phyloP scores from a whole-genome alignment of 2,888 invertebrate species.

The Melanostoma mellinum region DNA sequence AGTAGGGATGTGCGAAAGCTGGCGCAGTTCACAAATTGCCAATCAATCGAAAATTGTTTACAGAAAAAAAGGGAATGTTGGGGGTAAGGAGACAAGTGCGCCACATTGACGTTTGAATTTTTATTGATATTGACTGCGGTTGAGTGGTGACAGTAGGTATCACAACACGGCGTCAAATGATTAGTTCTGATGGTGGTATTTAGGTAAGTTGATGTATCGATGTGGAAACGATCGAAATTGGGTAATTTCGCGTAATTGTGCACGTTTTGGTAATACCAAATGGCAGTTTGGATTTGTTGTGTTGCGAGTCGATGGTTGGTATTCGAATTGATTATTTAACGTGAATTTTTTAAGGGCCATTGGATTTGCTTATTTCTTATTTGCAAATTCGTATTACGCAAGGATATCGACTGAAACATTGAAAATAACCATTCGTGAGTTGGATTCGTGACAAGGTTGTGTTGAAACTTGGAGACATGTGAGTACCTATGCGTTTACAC shows the following conservation, averaged over 20 bases:
- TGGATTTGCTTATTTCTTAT: too few relatives aligned
- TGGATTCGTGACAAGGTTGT: too few relatives aligned
- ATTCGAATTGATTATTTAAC: too few relatives aligned
- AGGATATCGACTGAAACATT: too few relatives aligned
- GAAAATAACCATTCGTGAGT: too few relatives aligned
- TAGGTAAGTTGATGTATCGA: conserved; percentile 42
- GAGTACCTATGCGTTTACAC: too few relatives aligned
- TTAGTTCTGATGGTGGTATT: conserved; percentile 42
- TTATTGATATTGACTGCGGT: conserved; percentile 58
- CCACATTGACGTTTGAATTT: conserved; percentile 32
- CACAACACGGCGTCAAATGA: conserved; percentile 39
- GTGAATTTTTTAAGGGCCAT: too few relatives aligned
- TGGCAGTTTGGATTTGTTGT: neutral
- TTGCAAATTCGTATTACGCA: too few relatives aligned
- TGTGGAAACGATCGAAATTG: conserved; percentile 29
- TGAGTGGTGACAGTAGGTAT: conserved; percentile 50
- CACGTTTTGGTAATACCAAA: conserved; percentile 24
- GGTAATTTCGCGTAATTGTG: conserved; percentile 22
- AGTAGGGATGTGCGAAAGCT: conserved; percentile 9
- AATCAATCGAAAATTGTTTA: conserved; percentile 60
- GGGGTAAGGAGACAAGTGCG: neutral
- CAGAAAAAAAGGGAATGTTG: neutral
- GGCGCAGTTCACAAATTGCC: conserved; percentile 37
- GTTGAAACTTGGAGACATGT: too few relatives aligned
- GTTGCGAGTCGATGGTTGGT: too few relatives aligned